These are phyloP conservation scores for Drosophila melanica DNA, from an alignment of 1,140 invertebrate species.

Conservation along the genomic window DNA sequence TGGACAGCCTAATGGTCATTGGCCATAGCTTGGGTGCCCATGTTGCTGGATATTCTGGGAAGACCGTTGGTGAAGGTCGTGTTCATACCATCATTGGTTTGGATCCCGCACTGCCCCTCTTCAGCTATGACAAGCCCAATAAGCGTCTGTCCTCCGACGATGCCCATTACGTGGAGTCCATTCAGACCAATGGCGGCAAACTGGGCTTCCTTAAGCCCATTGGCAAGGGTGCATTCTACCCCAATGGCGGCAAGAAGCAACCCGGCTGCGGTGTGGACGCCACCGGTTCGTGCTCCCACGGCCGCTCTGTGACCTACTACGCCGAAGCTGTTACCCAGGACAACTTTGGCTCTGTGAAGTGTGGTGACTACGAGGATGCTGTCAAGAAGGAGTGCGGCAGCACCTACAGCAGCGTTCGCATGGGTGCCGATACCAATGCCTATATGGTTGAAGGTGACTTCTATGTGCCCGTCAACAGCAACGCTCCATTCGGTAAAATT, in stretches of 20 bases:
- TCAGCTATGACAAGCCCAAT: conserved; percentile 73
- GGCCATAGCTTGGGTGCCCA: conserved; percentile 89
- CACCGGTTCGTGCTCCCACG: conserved; percentile 76
- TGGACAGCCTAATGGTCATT: conserved; percentile 85
- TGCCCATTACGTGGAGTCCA: conserved; percentile 88
- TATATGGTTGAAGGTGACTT: conserved; percentile 32
- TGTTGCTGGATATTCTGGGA: conserved; percentile 86
- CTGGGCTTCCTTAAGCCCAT: conserved; percentile 85
- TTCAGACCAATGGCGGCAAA: conserved; percentile 88
- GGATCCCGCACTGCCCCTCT: conserved; percentile 85
- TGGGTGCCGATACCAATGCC: conserved; percentile 43
- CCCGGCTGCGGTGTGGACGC: conserved; percentile 85
- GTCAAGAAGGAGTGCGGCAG: conserved; percentile 41
- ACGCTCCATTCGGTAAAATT: conserved; percentile 25
- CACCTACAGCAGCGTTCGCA: conserved; percentile 49
- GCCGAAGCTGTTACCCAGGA: conserved; percentile 54
- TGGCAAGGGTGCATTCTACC: conserved; percentile 85
- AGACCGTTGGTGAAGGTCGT: conserved; percentile 45
- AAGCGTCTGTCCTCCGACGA: conserved; percentile 87
- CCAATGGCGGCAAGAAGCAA: conserved; percentile 85
- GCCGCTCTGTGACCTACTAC: conserved; percentile 59
- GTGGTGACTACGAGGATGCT: conserved; percentile 31
- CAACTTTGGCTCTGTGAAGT: conserved; percentile 49
- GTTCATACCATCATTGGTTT: conserved; percentile 84
- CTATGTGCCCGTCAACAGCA: conserved; percentile 44